Base-by-base conservation (phyloP, 1,140 invertebrate species). In the Contarinia nasturtii region DNA sequence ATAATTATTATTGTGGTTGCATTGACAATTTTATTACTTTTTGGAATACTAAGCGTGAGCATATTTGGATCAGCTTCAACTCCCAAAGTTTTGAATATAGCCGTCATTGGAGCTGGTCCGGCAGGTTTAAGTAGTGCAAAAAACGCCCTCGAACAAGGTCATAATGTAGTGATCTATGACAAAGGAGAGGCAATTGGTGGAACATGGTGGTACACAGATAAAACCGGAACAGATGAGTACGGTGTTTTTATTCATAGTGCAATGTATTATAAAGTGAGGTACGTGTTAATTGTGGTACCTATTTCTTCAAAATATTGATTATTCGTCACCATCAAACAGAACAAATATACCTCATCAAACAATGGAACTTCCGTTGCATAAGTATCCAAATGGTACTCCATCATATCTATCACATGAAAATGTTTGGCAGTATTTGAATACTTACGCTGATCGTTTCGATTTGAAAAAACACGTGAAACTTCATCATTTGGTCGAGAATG, bases 311-410 rank as follows among this genome's bases (percentile, higher is more conserved):
- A 22, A 21, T 20, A 20, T 22, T 44, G n/a, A 10, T 44, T 7
- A 7, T 20, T 40, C 7, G n/a, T n/a, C n/a, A 11, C 66, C 70
- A n/a, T n/a, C n/a, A n/a, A n/a, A 45, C 61, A 91, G 87, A 54
- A 89, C 87, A 0, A 92, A 92, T 66, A 65, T 92, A 12, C 88
- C 88, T 2, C 88, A 89, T 59, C 83, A 92, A 67, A 73, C 87
- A 4, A 92, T 93, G 88, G 80, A 80, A 4, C 91, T 80, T 63
- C 82, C 83, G 2, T 85, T 87, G 59, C 88, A 82, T 67, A 81
- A 2, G 80, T 65, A 86, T 50, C 73, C 73, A 1, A 67, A 73
- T 36, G 70, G 58, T 49, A 66, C 73, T 0, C 71, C 71, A 48
- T 92, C 88, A 2, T 94, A 91, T 59, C 61, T 93, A 2, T 70